Percentiles rank a stretch among this genome's conserved stretches.
phyloP scores from a whole-genome alignment of 2,888 invertebrate genomes.

The Cryptophagus acutangulus region DNA sequence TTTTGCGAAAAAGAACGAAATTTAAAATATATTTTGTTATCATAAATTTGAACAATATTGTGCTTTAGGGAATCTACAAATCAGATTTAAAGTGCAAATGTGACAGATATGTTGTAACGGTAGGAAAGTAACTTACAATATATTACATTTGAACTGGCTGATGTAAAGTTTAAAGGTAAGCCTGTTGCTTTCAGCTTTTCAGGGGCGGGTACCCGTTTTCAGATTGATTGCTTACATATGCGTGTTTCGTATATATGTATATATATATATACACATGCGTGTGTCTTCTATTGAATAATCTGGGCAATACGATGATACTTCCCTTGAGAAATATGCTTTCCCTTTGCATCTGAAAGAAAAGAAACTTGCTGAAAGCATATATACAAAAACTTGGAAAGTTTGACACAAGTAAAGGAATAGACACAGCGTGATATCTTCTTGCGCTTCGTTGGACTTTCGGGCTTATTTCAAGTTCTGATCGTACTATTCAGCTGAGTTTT shows the following conservation, averaged over 20 bases:
- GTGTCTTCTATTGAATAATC: slow-evolving; percentile 1
- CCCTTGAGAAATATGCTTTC: slow-evolving; percentile 2
- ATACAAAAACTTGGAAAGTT: slow-evolving; percentile 26
- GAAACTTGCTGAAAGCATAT: slow-evolving; percentile 15
- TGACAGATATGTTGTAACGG: slow-evolving; percentile 14
- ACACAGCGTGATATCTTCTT: slow-evolving; percentile 29
- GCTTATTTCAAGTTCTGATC: slow-evolving; percentile 22
- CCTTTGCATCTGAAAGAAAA: slow-evolving; percentile 1
- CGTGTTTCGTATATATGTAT: slow-evolving; percentile 2
- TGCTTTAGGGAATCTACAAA: slow-evolving; percentile 23
- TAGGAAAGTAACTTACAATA: background rate
- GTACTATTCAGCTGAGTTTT: slow-evolving; percentile 17
- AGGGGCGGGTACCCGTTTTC: too few relatives aligned
- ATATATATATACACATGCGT: too few relatives aligned
- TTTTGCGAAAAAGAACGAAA: too few relatives aligned
- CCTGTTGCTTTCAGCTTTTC: background rate
- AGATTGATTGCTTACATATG: slow-evolving; percentile 1
- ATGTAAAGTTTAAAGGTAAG: background rate
- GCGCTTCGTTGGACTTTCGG: slow-evolving; percentile 25
- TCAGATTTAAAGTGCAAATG: slow-evolving; percentile 22
- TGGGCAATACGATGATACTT: slow-evolving; percentile 1
- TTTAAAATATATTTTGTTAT: too few relatives aligned
- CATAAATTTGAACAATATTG: slow-evolving; percentile 23
- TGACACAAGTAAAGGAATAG: slow-evolving; percentile 26
- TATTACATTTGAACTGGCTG: too few relatives aligned